These are phyloP conservation scores for Styela clava DNA, from an alignment of 23 tunicate species.

Conservation along the genomic window DNA sequence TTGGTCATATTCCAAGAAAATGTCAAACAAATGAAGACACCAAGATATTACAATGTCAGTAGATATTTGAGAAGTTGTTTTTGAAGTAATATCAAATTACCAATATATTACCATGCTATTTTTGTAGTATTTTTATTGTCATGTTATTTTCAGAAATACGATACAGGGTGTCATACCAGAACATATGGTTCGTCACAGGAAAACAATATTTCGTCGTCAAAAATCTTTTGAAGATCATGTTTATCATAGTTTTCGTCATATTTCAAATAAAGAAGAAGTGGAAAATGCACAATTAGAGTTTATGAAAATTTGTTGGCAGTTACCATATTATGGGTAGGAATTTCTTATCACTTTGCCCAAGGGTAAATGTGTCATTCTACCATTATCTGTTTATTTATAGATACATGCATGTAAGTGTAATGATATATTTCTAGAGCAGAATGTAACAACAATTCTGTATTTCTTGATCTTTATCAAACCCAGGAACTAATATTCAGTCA, in stretches of 20 bases:
- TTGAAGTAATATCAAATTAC: no score
- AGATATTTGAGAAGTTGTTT: no score
- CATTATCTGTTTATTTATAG: no score
- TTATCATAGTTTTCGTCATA: slow-evolving; percentile 27
- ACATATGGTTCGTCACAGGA: slow-evolving; percentile 41
- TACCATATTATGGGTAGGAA: slow-evolving; percentile 83
- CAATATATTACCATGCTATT: no score
- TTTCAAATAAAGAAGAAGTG: slow-evolving; percentile 28
- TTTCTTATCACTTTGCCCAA: not conserved
- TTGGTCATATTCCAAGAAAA: no score
- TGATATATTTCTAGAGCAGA: not conserved
- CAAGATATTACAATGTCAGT: no score
- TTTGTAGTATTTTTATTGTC: not conserved
- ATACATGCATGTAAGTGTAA: not conserved
- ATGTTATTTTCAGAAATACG: slow-evolving; percentile 39
- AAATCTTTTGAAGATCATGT: slow-evolving; percentile 70
- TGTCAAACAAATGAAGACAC: no score
- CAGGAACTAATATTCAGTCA: no score
- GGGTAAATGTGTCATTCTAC: not conserved
- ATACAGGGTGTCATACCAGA: slow-evolving; percentile 59
- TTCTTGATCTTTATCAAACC: not conserved
- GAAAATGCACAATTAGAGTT: slow-evolving; percentile 49
- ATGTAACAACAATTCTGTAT: not conserved
- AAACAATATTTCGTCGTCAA: slow-evolving; percentile 53
- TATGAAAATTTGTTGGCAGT: slow-evolving; percentile 93